Percentiles rank a stretch among this genome's conserved stretches.
phyloP scores from a whole-genome alignment of 2,797 vertebrate genomes.

The Miichthys miiuy region DNA sequence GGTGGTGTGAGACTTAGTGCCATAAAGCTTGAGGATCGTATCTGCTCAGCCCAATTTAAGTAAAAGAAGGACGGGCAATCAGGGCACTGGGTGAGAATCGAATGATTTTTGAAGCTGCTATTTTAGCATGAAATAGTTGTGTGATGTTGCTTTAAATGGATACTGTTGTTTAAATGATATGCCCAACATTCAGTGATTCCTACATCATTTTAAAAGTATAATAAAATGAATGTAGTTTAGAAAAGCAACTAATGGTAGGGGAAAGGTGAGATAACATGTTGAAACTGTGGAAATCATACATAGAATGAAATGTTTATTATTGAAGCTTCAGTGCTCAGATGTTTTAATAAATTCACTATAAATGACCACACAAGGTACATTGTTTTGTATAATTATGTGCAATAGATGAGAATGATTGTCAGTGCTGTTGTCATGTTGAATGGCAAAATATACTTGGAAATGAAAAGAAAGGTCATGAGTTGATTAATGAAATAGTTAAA shows the following conservation, averaged over 20 bases:
- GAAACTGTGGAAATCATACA: background rate
- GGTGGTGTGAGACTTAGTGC: too few species aligned
- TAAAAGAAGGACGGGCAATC: too few species aligned
- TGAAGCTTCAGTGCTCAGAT: background rate
- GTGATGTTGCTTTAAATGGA: background rate
- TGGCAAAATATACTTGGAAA: background rate
- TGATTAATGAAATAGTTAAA: too few species aligned
- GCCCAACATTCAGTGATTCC: background rate
- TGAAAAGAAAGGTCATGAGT: too few species aligned
- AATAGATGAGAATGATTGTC: slow-evolving; percentile 13
- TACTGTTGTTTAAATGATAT: background rate
- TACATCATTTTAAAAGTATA: background rate
- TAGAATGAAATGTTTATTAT: slow-evolving; percentile 2
- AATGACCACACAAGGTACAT: background rate
- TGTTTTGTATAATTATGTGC: slow-evolving; percentile 19
- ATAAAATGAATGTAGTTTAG: slow-evolving; percentile 34
- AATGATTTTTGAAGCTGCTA: too few species aligned
- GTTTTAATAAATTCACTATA: background rate
- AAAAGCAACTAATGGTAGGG: slow-evolving; percentile 19
- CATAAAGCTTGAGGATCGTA: too few species aligned
- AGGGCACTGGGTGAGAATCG: too few species aligned
- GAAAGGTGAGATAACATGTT: slow-evolving; percentile 5
- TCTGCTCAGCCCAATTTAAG: too few species aligned
- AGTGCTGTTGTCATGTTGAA: background rate
- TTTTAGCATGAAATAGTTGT: too few species aligned